Evolutionary conservation across 2,797 vertebrate genomes (phyloP).

Genomic region (Australoheros facetus): DNA sequence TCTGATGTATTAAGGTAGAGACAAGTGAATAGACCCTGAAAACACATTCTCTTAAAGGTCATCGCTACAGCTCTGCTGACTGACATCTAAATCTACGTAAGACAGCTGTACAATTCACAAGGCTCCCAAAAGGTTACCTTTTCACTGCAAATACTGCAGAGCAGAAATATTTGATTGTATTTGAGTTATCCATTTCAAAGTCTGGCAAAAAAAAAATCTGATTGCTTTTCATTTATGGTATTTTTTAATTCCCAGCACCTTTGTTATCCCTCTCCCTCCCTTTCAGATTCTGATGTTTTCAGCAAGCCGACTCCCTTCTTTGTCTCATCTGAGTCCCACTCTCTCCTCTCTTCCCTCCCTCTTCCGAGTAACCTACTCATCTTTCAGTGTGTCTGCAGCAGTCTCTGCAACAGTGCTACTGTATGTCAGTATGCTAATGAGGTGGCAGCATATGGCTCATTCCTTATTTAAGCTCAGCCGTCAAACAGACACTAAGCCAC

Average conservation of each 20-base stretch:
- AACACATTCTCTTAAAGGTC: constrained; percentile 31
- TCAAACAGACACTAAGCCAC: constrained; percentile 64
- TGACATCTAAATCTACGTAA: constrained; percentile 41
- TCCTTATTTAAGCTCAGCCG: constrained; percentile 72
- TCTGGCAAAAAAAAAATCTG: not conserved
- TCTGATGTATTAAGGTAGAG: not conserved
- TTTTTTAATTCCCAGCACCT: not conserved
- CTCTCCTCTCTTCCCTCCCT: constrained; percentile 10
- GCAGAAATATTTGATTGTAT: constrained; percentile 3
- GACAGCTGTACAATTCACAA: constrained; percentile 25
- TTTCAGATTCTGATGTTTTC: constrained; percentile 19
- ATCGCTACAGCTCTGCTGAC: constrained; percentile 31
- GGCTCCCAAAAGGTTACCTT: constrained; percentile 6
- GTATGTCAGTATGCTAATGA: constrained; percentile 66
- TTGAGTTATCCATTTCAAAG: constrained; percentile 2
- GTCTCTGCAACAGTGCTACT: constrained; percentile 34
- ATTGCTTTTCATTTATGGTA: constrained; percentile 6
- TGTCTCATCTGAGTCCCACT: not conserved
- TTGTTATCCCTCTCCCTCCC: constrained; percentile 2
- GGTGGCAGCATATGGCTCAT: constrained; percentile 72
- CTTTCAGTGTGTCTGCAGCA: constrained; percentile 48
- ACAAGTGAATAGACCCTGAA: not conserved
- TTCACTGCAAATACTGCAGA: constrained; percentile 23
- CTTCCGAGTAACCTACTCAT: constrained; percentile 44
- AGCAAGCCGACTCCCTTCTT: constrained; percentile 1